Evolutionary conservation across 1,140 invertebrate species (phyloP).

Genomic region (Calephelis nemesis): DNA sequence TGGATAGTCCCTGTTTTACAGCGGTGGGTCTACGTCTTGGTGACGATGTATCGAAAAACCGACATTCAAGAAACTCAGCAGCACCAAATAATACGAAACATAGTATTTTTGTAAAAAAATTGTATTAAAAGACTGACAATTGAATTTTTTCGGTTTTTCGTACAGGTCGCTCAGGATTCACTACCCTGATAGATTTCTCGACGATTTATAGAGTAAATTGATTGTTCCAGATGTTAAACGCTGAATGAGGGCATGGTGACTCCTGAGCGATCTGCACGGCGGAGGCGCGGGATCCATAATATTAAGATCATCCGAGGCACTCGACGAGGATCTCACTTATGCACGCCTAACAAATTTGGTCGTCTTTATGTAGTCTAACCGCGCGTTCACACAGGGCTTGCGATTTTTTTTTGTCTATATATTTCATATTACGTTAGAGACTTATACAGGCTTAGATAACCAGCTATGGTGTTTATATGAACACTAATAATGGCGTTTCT

Average conservation of each 20-base stretch:
- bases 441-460: no score
- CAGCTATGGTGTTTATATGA: no score
- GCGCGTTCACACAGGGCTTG: no score
- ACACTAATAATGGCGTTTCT: no score
- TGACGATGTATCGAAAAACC: constrained; percentile 39
- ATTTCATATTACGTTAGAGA: no score
- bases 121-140: background rate
- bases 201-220: constrained; percentile 63
- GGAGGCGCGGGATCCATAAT: constrained; percentile 5
- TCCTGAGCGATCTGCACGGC: constrained; percentile 66
- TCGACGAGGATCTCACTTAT: background rate
- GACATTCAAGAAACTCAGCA: constrained; percentile 23
- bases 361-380: background rate
- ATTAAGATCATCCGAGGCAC: background rate
- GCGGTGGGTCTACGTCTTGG: constrained; percentile 12
- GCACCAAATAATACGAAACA: constrained; percentile 7
- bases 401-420: no score
- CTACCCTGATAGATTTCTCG: constrained; percentile 36
- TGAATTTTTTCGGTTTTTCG: constrained; percentile 34
- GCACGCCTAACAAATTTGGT: background rate
- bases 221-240: constrained; percentile 74
- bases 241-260: constrained; percentile 66
- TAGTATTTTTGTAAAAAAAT: constrained; percentile 15
- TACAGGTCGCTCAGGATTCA: constrained; percentile 71
- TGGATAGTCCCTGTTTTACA: background rate